Evolutionary conservation across 1,140 invertebrate genomes (phyloP), one percentile per base, ranked within the genome.

Genomic region (Drosophila nasuta): DNA sequence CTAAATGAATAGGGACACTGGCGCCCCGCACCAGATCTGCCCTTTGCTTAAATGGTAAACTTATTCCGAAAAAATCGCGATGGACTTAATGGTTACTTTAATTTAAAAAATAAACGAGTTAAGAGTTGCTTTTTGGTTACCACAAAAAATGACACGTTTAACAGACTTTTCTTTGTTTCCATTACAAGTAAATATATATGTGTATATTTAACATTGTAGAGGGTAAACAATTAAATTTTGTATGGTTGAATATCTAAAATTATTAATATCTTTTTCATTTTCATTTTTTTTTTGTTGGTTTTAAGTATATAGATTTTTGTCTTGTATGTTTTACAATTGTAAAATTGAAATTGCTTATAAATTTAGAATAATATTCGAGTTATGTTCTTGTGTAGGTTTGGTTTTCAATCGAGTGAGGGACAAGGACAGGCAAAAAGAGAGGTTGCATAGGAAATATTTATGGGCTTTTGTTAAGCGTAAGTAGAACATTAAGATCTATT

Each of bases 331-430:
- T 67, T 60, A 56, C 30, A 51, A 62, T 83, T 89, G 81, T 88
- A 81, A 85, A 89, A 85, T 85, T 85, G 78, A 75, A 89, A 91
- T 91, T 91, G 88, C 89, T 91, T 91, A 68, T 85, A 85, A 82
- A 85, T 91, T 91, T 91, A 91, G 88, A 91, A 91, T 91, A 54
- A 43, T 78, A 65, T 69, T 75, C 49, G 33, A 60, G 58, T 52
- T 52, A n/a, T 69, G 28, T 52, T 52, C 25, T 25, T 25, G 20
- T 25, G 20, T 25, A 25, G 5, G 11, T 15, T 33, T 52, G 8
- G 35, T 38, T 25, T 57, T 41, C 3, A 10, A 45, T 43, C 33
- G 28, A 56, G 20, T 15, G 2, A 15, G 41, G 41, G 51, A 56
- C 33, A 10, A 7, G 11, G 30, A 30, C 43, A 52, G 63, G 8